Conservation (phyloP, 2,888 invertebrate species). For the Aphrophora alni region DNA sequence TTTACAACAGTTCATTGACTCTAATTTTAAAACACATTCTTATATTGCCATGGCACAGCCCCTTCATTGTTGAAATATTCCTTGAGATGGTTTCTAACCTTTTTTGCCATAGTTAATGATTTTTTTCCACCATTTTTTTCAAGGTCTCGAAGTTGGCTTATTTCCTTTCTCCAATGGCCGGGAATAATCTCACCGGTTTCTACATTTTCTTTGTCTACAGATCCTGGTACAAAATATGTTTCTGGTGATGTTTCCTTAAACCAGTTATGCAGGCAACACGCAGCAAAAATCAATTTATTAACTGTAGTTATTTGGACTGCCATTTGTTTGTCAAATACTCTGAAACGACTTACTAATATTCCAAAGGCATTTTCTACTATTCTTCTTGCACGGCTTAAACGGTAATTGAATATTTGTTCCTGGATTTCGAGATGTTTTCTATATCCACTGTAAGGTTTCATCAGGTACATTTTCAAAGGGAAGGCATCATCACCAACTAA, state of each 20-base stretch:
- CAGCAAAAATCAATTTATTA: constrained; percentile 23
- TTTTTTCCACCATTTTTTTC: constrained; percentile 13
- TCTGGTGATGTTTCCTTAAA: neutral
- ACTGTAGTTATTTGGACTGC: neutral
- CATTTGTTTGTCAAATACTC: constrained; percentile 41
- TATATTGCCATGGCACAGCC: constrained; percentile 35
- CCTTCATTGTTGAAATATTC: constrained; percentile 32
- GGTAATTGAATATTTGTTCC: constrained; percentile 44
- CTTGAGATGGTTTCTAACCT: constrained; percentile 16
- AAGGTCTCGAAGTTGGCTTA: neutral
- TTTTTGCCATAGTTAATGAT: constrained; percentile 24
- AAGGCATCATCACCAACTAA: constrained; percentile 47
- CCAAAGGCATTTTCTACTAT: no score
- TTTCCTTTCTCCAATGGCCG: constrained; percentile 20
- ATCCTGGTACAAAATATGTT: constrained; percentile 21
- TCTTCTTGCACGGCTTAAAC: constrained; percentile 47
- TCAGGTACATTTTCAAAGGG: constrained; percentile 45
- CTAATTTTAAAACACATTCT: no score
- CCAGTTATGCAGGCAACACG: constrained; percentile 31
- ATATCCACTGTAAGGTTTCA: constrained; percentile 36
- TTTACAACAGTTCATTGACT: no score
- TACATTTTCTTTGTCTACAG: constrained; percentile 17
- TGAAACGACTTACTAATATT: constrained; percentile 44
- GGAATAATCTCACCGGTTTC: constrained; percentile 22
- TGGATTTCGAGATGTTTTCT: neutral